Evolutionary conservation across 1,140 invertebrate genomes (phyloP), one percentile per base, ranked within the genome.

Genomic region (Leptoteleia sp.): DNA sequence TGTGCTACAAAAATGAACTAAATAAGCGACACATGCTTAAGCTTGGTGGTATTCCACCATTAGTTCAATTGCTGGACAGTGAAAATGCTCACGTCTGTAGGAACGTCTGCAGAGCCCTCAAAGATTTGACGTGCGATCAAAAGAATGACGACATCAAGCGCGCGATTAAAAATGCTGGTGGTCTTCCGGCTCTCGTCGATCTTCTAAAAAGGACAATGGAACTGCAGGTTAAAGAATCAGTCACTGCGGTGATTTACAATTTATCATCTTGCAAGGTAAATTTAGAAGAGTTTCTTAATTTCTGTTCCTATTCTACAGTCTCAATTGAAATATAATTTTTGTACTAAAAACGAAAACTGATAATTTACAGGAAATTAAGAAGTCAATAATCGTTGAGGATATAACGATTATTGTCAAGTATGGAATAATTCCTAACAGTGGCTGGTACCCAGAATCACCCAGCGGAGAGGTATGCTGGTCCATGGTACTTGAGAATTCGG

Each of bases 121-220:
- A 98, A 82, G 99, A 99, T 91, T 91, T 99, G 42, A 99, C 97
- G 1, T 99, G 98, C 90, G 98, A 98, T 0, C 91, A 97, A 33
- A 96, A 98, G 89, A 99, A 99, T 90, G 98, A 99, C 90, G 97
- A 99, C 89, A 99, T 99, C 88, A 99, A 99, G 90, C 93, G 97
- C 81, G 96, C 96, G 40, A 98, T 99, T 55, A 95, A 97, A 84
- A 96, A 97, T 90, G 96, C 96, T 16, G 95, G 94, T 42, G 98
- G 98, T 47, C 97, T 99, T 25, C 95, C 96, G 50, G 93, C 96
- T 9, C 90, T 99, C 45, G 96, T 98, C 71, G 94, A 95, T 86
- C 91, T 99, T 31, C 88, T 99, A 47, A 92, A 96, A 79, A 94
- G 95, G 81, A 95, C 97, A 1, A 93, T 94, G 37, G 98, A 99